Percentiles rank a stretch among this genome's conserved stretches.
Conservation (phyloP, 2,113 vertebrate genomes). For the Nanorana parkeri region DNA sequence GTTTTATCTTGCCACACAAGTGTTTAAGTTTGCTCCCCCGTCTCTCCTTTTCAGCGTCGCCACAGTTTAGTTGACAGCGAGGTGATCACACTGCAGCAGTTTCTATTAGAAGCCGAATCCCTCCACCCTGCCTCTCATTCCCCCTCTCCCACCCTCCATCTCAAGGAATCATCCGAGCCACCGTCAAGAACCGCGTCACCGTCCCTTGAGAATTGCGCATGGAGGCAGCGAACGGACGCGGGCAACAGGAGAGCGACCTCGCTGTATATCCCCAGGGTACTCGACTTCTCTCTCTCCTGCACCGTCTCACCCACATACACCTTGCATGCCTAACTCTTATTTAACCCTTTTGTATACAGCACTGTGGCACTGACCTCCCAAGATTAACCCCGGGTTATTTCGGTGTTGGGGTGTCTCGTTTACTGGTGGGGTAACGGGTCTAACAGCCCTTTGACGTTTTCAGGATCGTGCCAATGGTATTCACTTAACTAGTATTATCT, state of each 20-base stretch:
- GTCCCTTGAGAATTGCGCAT: conserved; percentile 47
- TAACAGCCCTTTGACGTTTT: not conserved
- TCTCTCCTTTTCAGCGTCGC: conserved; percentile 62
- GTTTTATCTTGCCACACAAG: too few relatives aligned
- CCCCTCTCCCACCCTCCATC: conserved; percentile 56
- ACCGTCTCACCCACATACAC: not conserved
- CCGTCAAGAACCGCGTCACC: conserved; percentile 56
- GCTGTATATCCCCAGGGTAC: conserved; percentile 61
- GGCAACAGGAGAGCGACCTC: conserved; percentile 62
- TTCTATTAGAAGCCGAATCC: conserved; percentile 65
- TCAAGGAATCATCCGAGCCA: conserved; percentile 60
- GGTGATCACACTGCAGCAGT: conserved; percentile 64
- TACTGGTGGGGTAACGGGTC: not conserved
- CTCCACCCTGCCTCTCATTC: conserved; percentile 60
- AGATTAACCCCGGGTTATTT: too few relatives aligned
- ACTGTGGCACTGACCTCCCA: not conserved
- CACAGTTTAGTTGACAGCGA: conserved; percentile 63
- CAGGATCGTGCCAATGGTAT: not conserved
- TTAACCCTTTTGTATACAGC: not conserved
- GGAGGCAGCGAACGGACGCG: conserved; percentile 61
- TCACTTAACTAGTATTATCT: not conserved
- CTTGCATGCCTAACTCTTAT: conserved; percentile 40
- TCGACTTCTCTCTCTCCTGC: not conserved
- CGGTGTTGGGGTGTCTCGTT: not conserved
- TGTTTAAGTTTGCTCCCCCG: conserved; percentile 29